Base-by-base conservation (phyloP, 1,140 invertebrate genomes). In the Monochamus saltuarius region DNA sequence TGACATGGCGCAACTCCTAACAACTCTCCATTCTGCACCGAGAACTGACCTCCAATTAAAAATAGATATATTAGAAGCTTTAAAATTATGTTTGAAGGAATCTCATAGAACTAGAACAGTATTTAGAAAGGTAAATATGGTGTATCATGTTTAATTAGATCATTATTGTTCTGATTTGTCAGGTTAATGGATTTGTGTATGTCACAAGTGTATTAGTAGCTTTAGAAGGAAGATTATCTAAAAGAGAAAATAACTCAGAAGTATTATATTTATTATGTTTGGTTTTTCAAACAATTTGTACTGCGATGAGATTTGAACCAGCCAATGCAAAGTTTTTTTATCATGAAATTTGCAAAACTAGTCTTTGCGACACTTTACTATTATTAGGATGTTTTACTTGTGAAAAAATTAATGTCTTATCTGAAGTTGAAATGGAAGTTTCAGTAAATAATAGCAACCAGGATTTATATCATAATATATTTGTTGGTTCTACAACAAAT, bases 291-390 rank as follows among this genome's bases (percentile, higher is more conserved):
- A 97, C 95, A 0, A 86, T 99, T 45, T 93, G 93, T 60, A 94
- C 96, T 2, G 95, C 96, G 2, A 99, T 99, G 96, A 83, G 97
- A 69, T 99, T 97, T 77, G 97, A 99, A 79, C 97, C 97, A 1
- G 95, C 95, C 2, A 99, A 99, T 81, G 97, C 97, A 0, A 97
- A 97, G 76, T 97, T 97, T 80, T 99, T 99, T 83, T 88, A 96
- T 72, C 89, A 93, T 56, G 96, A 99, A 84, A 91, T 97, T 55
- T 95, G 95, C 73, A 89, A 90, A 77, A 92, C 92, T 51, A 95
- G 91, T 72, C 80, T 98, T 8, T 94, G 94, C 74, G 92, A 98
- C 74, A 95, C 95, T 2, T 80, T 99, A 38, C 82, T 93, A 42
- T 82, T 96, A 22, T 79, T 99, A 19, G 95, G 96, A 38, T 97